These are phyloP conservation scores for Acrocephalus arundinaceus DNA, from an alignment of 2,113 vertebrate species.

Conservation along the genomic window DNA sequence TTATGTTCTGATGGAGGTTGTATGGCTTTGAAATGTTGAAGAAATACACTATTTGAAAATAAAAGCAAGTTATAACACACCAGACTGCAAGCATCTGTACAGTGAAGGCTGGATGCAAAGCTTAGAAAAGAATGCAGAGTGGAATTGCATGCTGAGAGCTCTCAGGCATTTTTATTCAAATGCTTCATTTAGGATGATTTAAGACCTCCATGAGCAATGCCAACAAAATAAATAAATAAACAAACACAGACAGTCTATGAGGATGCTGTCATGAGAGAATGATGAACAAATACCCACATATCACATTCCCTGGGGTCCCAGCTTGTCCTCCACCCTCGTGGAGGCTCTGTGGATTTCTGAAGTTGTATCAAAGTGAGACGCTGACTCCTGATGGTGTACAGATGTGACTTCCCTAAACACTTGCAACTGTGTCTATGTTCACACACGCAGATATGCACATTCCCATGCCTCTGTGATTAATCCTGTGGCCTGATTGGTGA, in stretches of 20 bases:
- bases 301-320: not conserved
- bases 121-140: not conserved
- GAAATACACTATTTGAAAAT: conserved; percentile 59
- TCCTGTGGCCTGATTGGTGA: not conserved
- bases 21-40: conserved; percentile 33
- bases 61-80: conserved; percentile 56
- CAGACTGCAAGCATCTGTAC: conserved; percentile 62
- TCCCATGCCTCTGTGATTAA: not conserved
- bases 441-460: not conserved
- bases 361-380: not conserved
- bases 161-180: conserved; percentile 6
- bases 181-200: conserved; percentile 25
- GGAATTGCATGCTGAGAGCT: not conserved
- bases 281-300: not conserved
- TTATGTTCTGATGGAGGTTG: conserved; percentile 23
- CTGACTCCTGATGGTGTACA: not conserved
- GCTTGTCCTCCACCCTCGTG: not conserved
- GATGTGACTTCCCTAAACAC: not conserved
- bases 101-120: conserved; percentile 44
- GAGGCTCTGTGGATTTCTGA: not conserved
- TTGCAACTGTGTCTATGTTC: not conserved
- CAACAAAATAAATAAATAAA: not conserved
- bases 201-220: not conserved
- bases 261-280: not conserved
- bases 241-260: not conserved